A percentile compares a stretch with the other conserved stretches of the same genome.
Conservation (phyloP, 92 coral and sea anemone species). For the Paragorgia papillata region DNA sequence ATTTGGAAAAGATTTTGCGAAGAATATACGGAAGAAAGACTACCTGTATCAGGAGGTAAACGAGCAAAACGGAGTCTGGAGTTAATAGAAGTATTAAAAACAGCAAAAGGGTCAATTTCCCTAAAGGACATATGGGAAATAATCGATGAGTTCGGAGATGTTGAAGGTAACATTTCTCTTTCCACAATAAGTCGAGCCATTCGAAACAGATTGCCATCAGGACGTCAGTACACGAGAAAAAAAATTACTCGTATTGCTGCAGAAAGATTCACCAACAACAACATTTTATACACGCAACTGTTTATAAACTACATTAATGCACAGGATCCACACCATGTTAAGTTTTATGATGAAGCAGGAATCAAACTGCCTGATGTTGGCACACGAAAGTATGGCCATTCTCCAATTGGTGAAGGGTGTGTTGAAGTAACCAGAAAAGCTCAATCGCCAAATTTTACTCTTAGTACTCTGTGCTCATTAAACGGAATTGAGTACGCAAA, state of each 20-base stretch:
- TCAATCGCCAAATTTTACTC: no score
- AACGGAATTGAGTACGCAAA: slow-evolving; percentile 46
- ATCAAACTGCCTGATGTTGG: slow-evolving; percentile 47
- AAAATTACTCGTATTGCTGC: slow-evolving; percentile 50
- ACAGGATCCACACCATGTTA: slow-evolving; percentile 45
- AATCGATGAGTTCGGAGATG: slow-evolving; percentile 40
- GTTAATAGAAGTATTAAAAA: slow-evolving; percentile 45
- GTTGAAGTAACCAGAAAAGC: slow-evolving; percentile 46
- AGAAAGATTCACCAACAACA: slow-evolving; percentile 40
- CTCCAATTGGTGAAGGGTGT: slow-evolving; percentile 49
- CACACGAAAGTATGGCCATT: slow-evolving; percentile 44
- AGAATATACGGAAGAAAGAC: slow-evolving; percentile 11
- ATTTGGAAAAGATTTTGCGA: slow-evolving; percentile 53
- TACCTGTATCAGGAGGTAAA: slow-evolving; percentile 39
- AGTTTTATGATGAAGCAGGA: slow-evolving; percentile 62
- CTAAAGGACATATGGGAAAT: slow-evolving; percentile 39
- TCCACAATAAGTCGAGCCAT: slow-evolving; percentile 49
- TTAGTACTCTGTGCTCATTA: slow-evolving; percentile 41
- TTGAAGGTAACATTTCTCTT: slow-evolving; percentile 31
- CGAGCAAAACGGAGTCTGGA: slow-evolving; percentile 42
- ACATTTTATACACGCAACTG: no score
- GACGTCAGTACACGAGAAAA: slow-evolving; percentile 46
- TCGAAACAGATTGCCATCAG: slow-evolving; percentile 44
- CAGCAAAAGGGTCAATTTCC: slow-evolving; percentile 42
- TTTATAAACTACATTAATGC: slow-evolving; percentile 53